These are phyloP conservation scores for Marisa cornuarietis DNA, from an alignment of 1,140 invertebrate species.

Conservation along the genomic window DNA sequence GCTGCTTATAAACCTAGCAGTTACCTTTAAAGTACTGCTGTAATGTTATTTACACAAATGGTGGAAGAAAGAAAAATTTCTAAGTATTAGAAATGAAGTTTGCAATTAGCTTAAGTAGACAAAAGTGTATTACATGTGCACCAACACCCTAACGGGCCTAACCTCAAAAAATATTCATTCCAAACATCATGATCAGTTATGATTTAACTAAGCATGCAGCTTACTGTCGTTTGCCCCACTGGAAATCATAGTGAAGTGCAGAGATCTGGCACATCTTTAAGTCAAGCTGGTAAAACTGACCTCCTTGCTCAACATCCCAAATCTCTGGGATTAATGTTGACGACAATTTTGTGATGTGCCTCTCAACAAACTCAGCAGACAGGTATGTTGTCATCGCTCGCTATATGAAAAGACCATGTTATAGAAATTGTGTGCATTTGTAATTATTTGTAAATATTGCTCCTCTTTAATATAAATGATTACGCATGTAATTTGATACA, in stretches of 20 bases:
- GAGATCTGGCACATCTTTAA: slow-evolving; percentile 61
- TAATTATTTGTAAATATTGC: neutral
- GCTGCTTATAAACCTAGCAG: no score
- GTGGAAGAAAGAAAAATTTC: no score
- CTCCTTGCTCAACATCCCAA: slow-evolving; percentile 48
- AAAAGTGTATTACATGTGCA: no score
- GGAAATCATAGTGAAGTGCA: slow-evolving; percentile 48
- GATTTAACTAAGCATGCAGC: neutral
- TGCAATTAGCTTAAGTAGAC: no score
- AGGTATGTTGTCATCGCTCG: slow-evolving; percentile 30
- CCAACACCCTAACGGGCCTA: no score
- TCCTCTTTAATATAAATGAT: neutral
- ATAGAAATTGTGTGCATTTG: neutral
- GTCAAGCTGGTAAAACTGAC: slow-evolving; percentile 54
- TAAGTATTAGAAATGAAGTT: no score
- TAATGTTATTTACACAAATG: no score
- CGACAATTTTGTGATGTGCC: slow-evolving; percentile 34
- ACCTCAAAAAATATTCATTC: neutral
- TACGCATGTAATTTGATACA: neutral
- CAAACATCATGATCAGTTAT: neutral
- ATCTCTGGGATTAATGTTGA: slow-evolving; percentile 31
- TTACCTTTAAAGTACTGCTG: no score
- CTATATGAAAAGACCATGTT: neutral
- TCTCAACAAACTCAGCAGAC: slow-evolving; percentile 51
- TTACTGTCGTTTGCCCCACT: slow-evolving; percentile 57